Base-by-base conservation (phyloP, 1,140 invertebrate genomes). In the Papilio polyxenes region DNA sequence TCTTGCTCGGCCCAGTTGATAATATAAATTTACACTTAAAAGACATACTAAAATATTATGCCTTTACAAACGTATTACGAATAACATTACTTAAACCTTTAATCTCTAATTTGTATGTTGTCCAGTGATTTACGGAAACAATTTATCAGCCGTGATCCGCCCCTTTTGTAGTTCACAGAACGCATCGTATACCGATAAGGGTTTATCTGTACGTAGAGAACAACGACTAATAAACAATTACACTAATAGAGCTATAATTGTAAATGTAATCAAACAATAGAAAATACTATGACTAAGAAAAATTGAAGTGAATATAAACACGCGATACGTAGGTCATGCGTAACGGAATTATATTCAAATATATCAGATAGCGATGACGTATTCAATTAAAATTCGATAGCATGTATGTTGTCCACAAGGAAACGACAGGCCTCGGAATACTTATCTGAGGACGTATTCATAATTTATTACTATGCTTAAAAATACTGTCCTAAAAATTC, bases 211-310 rank as follows among this genome's bases (percentile, higher is more conserved):
- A 8, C 48, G 75, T 23, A 15, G 20, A 7, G 40, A 20, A 76
- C 20, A 75, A 20, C 40, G 53, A 77, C 8, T 53, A 77, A 74
- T 74, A 74, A 74, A 44, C 20, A 56, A 53, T 79, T 62, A 62
- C 37, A 37, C 65, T 6, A 72, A 37, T 15, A 72, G 13, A 37
- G 11, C 65, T 72, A 62, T 20, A 72, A 15, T 37, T 40, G 11
- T 72, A 72, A 72, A 72, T 37, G 31, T 72, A 72, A 72, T 72
- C 65, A 37, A 72, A 72, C 31, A 72, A 72, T 72, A 72, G 65
- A 72, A 72, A 72, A 72, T 72, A 37, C 65, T 69, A 72, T 37
- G 65, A 72, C 31, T 72, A 37, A 72, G 65, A 37, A 37, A 72
- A 72, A 37, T 31, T 40, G 11, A 51, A 77, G 49, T 31, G 75